These are phyloP conservation scores for Harpagoxenus sublaevis DNA, from an alignment of 2,888 invertebrate genomes.

Conservation along the genomic window DNA sequence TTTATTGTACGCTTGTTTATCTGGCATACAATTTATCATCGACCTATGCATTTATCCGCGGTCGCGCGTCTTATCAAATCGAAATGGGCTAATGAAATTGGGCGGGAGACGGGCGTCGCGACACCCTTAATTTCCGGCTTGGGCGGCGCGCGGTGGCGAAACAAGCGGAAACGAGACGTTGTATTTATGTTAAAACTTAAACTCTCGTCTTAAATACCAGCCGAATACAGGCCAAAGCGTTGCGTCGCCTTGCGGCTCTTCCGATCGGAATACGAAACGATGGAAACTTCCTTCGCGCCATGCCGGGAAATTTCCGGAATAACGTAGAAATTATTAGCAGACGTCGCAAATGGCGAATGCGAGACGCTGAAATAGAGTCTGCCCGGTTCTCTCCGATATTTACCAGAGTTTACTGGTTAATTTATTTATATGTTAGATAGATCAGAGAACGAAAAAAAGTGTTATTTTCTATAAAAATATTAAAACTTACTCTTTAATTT, in stretches of 20 bases:
- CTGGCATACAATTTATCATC: conserved; percentile 30
- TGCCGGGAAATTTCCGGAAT: background rate
- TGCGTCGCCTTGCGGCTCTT: conserved; percentile 10
- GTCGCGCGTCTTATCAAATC: conserved; percentile 43
- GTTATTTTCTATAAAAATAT: background rate
- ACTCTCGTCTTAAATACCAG: conserved; percentile 41
- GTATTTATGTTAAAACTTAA: conserved; percentile 72
- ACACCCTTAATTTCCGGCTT: conserved; percentile 75
- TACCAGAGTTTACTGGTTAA: background rate
- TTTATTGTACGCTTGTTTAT: conserved; percentile 10
- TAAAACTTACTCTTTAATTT: background rate
- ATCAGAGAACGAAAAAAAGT: background rate
- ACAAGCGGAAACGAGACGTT: conserved; percentile 47
- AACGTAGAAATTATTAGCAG: conserved; percentile 35
- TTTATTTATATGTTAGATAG: background rate
- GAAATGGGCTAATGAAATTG: conserved; percentile 46
- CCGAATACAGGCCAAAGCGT: background rate
- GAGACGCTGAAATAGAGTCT: background rate
- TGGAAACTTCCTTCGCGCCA: conserved; percentile 13
- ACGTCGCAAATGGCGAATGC: background rate
- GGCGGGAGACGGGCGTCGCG: conserved; percentile 54
- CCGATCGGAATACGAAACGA: conserved; percentile 16
- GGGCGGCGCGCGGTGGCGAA: conserved; percentile 27
- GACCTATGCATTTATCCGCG: conserved; percentile 13
- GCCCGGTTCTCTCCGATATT: background rate